These are phyloP conservation scores for Apis cerana DNA, from an alignment of 1,140 invertebrate species.

Conservation along the genomic window DNA sequence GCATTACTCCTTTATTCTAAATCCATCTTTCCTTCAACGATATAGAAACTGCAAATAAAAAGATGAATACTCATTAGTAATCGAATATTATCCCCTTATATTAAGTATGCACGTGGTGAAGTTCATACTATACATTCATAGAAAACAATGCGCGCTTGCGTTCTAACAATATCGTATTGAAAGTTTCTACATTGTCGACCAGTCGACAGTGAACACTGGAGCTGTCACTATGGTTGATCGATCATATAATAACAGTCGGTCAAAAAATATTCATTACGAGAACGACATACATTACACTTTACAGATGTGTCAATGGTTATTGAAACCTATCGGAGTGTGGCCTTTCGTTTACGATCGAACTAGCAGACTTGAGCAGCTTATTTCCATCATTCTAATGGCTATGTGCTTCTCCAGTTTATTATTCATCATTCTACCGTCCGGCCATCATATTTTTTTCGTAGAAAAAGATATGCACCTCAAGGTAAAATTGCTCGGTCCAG, in stretches of 20 bases:
- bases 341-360: background rate
- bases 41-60: too few relatives aligned
- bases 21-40: too few relatives aligned
- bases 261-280: slow-evolving; percentile 7
- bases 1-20: too few relatives aligned
- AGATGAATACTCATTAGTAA: background rate
- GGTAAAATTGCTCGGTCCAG: slow-evolving; percentile 54
- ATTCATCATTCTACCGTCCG: slow-evolving; percentile 51
- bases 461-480: background rate
- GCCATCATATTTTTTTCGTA: slow-evolving; percentile 20
- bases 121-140: background rate
- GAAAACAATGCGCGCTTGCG: slow-evolving; percentile 18
- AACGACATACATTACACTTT: slow-evolving; percentile 54
- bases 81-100: background rate
- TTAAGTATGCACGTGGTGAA: background rate
- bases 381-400: background rate
- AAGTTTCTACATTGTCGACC: background rate
- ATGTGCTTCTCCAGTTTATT: slow-evolving; percentile 26
- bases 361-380: background rate
- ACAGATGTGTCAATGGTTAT: slow-evolving; percentile 57
- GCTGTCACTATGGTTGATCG: slow-evolving; percentile 2
- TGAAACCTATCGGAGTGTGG: slow-evolving; percentile 67
- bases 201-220: background rate
- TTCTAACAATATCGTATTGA: background rate
- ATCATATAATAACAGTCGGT: background rate